Percentiles rank a stretch among this genome's conserved stretches.
phyloP scores from a whole-genome alignment of 2,888 invertebrate genomes.

The Polydrusus cervinus region DNA sequence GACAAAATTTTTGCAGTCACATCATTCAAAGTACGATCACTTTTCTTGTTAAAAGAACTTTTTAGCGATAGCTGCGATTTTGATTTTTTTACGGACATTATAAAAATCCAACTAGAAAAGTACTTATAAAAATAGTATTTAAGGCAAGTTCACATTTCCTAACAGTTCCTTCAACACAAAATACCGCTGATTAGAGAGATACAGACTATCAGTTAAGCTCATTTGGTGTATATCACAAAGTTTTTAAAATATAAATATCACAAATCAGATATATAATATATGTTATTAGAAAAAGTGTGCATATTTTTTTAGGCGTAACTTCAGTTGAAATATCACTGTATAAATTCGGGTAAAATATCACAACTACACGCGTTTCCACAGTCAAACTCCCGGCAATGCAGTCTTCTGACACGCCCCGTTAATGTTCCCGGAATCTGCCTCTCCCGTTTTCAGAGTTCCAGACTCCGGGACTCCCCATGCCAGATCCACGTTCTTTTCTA shows the following conservation, averaged over 20 bases:
- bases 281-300: background rate
- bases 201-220: background rate
- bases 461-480: conserved; percentile 56
- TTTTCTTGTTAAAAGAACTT: conserved; percentile 53
- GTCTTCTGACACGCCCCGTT: conserved; percentile 67
- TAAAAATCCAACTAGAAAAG: conserved; percentile 31
- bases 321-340: background rate
- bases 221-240: conserved; percentile 19
- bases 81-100: conserved; percentile 61
- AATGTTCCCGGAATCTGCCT: conserved; percentile 64
- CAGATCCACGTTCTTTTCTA: conserved; percentile 11
- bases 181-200: background rate
- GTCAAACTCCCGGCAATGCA: conserved; percentile 62
- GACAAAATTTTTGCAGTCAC: conserved; percentile 79
- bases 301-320: conserved; percentile 2
- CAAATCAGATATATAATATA: conserved; percentile 1
- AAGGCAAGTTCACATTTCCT: conserved; percentile 9
- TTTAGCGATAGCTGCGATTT: conserved; percentile 59
- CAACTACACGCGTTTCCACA: conserved; percentile 21
- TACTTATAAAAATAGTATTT: conserved; percentile 16
- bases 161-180: background rate
- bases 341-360: conserved; percentile 11
- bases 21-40: conserved; percentile 67
- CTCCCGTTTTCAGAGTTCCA: conserved; percentile 63
- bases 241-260: conserved; percentile 15